These are phyloP conservation scores for Acropternis orthonyx DNA, from an alignment of 2,797 vertebrate species.

Conservation along the genomic window DNA sequence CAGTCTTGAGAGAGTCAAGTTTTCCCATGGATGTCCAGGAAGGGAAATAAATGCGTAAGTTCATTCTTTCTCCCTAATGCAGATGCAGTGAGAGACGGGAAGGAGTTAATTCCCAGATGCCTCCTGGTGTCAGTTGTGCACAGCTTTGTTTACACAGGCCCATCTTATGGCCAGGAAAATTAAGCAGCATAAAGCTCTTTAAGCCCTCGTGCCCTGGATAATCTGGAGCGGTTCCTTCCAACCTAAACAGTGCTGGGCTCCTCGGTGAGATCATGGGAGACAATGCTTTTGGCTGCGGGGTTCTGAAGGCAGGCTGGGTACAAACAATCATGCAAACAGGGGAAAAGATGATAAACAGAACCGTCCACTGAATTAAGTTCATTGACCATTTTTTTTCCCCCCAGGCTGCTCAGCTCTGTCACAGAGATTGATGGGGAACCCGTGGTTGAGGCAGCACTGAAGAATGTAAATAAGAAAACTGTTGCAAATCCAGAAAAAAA, in stretches of 20 bases:
- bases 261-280: background rate
- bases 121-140: background rate
- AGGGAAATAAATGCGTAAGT: background rate
- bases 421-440: background rate
- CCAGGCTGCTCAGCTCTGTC: background rate
- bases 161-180: background rate
- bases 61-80: background rate
- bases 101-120: background rate
- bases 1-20: rapidly evolving
- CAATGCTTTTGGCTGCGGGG: background rate
- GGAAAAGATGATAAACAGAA: background rate
- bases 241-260: background rate
- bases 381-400: background rate
- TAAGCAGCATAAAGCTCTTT: background rate
- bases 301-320: background rate
- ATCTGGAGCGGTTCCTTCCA: background rate
- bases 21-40: background rate
- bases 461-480: background rate
- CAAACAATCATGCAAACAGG: background rate
- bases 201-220: background rate
- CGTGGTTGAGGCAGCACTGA: background rate
- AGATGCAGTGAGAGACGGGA: background rate
- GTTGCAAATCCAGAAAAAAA: background rate
- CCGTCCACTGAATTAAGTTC: background rate
- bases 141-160: background rate